These are phyloP conservation scores for Temnothorax ravouxi DNA, from an alignment of 2,888 invertebrate genomes.

Conservation along the genomic window DNA sequence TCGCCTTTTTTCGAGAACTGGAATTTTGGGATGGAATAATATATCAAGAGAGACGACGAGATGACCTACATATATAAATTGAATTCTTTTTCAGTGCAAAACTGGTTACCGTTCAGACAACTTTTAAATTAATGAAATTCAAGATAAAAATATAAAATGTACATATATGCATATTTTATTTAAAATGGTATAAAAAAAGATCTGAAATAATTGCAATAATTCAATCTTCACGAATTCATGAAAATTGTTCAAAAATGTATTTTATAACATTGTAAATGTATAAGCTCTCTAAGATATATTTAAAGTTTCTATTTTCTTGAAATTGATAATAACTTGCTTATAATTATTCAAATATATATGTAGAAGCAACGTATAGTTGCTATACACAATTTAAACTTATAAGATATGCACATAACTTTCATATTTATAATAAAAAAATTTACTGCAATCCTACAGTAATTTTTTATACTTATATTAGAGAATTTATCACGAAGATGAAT, in stretches of 20 bases:
- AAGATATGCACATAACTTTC: background rate
- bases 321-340: background rate
- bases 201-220: background rate
- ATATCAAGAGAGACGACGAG: background rate
- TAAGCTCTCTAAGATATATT: background rate
- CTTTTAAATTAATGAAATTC: background rate
- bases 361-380: background rate
- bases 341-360: background rate
- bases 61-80: background rate
- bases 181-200: background rate
- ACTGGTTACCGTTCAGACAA: background rate
- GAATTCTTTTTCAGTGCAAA: background rate
- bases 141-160: background rate
- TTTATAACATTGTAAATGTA: background rate
- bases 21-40: background rate
- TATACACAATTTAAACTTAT: slow-evolving; percentile 3
- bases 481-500: background rate
- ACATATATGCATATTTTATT: background rate
- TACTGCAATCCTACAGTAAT: background rate
- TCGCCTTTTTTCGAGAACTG: background rate
- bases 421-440: background rate
- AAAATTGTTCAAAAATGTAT: background rate
- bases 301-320: background rate
- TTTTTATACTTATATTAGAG: background rate
- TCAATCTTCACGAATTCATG: background rate